Conservation (phyloP, 2,888 invertebrate genomes). For the Sturmia bella region DNA sequence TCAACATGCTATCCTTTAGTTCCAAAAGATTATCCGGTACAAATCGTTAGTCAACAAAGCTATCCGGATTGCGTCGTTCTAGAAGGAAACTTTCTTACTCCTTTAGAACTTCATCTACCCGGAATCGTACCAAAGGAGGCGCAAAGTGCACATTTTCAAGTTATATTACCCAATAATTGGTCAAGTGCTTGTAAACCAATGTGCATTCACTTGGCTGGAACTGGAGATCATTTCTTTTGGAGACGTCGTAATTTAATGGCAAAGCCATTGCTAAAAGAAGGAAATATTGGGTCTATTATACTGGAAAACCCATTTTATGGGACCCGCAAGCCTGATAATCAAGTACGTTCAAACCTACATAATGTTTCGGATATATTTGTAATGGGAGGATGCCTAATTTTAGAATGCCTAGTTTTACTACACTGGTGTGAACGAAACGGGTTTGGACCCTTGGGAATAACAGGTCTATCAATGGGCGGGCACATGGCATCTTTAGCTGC, state of each 20-base stretch:
- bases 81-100: constrained; percentile 94
- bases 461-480: constrained; percentile 98
- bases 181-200: constrained; percentile 88
- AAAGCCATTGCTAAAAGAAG: constrained; percentile 93
- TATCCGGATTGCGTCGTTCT: constrained; percentile 88
- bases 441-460: constrained; percentile 95
- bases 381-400: constrained; percentile 98
- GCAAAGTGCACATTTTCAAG: constrained; percentile 92
- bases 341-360: constrained; percentile 93
- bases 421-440: constrained; percentile 97
- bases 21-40: constrained; percentile 91
- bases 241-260: constrained; percentile 94
- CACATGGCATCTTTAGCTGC: constrained; percentile 99
- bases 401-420: constrained; percentile 95
- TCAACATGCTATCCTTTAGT: constrained; percentile 91
- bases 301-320: constrained; percentile 99
- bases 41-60: constrained; percentile 91
- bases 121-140: constrained; percentile 93
- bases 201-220: constrained; percentile 97
- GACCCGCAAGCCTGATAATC: constrained; percentile 91
- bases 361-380: constrained; percentile 99
- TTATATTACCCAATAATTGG: constrained; percentile 92
- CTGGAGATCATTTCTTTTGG: constrained; percentile 98
- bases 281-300: constrained; percentile 95
- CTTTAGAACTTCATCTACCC: constrained; percentile 91